A percentile compares a stretch with the other conserved stretches of the same genome.
phyloP scores from a whole-genome alignment of 2,888 invertebrate genomes.

The Ellobium chinense region DNA sequence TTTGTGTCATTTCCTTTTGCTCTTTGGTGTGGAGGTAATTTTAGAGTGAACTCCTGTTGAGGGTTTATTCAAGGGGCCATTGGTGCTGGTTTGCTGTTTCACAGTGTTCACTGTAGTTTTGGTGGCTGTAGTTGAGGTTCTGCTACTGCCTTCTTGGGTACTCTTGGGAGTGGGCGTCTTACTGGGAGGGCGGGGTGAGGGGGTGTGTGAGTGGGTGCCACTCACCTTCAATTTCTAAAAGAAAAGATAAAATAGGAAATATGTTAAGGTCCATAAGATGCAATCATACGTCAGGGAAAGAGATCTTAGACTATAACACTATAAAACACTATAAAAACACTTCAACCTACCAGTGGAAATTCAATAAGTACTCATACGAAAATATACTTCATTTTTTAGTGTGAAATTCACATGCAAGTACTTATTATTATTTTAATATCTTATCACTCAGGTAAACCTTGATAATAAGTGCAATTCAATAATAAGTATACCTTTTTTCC shows the following conservation, averaged over 20 bases:
- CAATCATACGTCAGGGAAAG: too few relatives aligned
- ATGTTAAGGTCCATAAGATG: too few relatives aligned
- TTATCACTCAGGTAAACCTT: too few relatives aligned
- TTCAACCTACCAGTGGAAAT: too few relatives aligned
- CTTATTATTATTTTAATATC: too few relatives aligned
- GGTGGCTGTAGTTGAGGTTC: neutral
- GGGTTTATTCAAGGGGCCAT: slow-evolving; percentile 4
- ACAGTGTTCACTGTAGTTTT: neutral
- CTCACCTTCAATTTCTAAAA: slow-evolving; percentile 19
- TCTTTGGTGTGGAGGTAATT: neutral
- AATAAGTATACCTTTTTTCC: too few relatives aligned
- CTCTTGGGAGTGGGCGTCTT: slow-evolving; percentile 12
- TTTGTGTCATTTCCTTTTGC: slow-evolving; percentile 30
- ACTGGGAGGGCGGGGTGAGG: slow-evolving; percentile 15
- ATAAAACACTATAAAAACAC: too few relatives aligned
- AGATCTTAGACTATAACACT: too few relatives aligned
- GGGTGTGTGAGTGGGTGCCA: neutral
- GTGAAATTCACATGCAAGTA: too few relatives aligned
- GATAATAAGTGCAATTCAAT: too few relatives aligned
- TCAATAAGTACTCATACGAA: too few relatives aligned
- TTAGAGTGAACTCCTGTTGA: neutral
- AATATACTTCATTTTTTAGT: too few relatives aligned
- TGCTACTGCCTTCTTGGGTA: neutral
- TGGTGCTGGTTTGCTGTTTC: slow-evolving; percentile 1
- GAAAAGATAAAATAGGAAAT: neutral